Conservation (phyloP, 2,797 vertebrate species). For the Leuciscus waleckii region DNA sequence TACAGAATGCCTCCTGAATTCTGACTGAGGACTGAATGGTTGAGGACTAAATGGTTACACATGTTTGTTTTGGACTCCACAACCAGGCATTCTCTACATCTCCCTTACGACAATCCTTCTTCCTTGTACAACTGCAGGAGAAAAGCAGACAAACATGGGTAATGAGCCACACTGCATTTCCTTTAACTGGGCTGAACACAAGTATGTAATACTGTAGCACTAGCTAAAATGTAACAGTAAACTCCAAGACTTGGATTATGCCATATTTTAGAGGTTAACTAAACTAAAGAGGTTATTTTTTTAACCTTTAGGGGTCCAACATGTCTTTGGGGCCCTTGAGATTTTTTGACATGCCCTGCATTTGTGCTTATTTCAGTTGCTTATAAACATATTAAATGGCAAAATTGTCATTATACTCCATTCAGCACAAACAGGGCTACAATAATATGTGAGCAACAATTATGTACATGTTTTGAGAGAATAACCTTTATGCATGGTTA, state of each 20-base stretch:
- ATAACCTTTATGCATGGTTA: too few relatives aligned
- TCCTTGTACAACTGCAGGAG: conserved; percentile 85
- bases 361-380: too few relatives aligned
- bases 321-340: too few relatives aligned
- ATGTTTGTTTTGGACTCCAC: conserved; percentile 87
- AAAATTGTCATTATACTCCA: too few relatives aligned
- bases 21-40: conserved; percentile 69
- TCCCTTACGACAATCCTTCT: conserved; percentile 79
- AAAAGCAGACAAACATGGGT: neutral
- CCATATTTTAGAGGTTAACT: neutral
- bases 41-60: conserved; percentile 70
- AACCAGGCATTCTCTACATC: conserved; percentile 85
- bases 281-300: too few relatives aligned
- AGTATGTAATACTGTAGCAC: neutral
- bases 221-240: neutral
- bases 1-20: too few relatives aligned
- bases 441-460: too few relatives aligned
- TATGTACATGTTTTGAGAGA: too few relatives aligned
- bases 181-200: neutral
- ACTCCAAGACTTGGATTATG: neutral
- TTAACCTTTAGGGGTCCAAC: too few relatives aligned
- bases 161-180: neutral
- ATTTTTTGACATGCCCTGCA: too few relatives aligned
- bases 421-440: too few relatives aligned
- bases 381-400: too few relatives aligned